These are phyloP conservation scores for Glaucidium brasilianum DNA, from an alignment of 2,113 vertebrate genomes.

Conservation along the genomic window DNA sequence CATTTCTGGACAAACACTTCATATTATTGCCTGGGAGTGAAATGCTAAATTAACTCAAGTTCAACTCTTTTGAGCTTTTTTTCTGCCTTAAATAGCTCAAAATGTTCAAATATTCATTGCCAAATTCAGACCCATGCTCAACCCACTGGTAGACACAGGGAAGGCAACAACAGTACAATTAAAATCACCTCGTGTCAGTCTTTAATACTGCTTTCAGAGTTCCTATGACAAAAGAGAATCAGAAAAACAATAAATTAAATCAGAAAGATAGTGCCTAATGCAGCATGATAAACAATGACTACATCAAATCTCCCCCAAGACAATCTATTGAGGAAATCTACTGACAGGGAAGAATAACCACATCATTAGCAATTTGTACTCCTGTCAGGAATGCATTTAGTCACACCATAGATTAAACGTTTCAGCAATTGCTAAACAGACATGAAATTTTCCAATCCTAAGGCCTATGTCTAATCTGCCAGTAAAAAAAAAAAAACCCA, in stretches of 20 bases:
- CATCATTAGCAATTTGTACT: not conserved
- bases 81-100: not conserved
- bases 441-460: not conserved
- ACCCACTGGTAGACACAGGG: rapidly evolving
- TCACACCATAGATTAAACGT: not conserved
- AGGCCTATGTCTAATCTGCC: not conserved
- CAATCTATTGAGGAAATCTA: not conserved
- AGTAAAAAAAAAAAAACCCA: not conserved
- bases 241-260: not conserved
- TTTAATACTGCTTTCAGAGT: not conserved
- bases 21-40: not conserved
- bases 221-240: not conserved
- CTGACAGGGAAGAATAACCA: not conserved
- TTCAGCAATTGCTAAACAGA: conserved; percentile 14
- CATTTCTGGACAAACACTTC: not conserved
- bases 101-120: not conserved
- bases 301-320: not conserved
- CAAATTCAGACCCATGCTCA: not conserved
- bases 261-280: not conserved
- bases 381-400: not conserved
- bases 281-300: not conserved
- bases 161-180: not conserved
- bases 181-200: not conserved
- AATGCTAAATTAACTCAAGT: not conserved
- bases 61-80: not conserved